These are phyloP conservation scores for Rissa tridactyla DNA, from an alignment of 2,113 vertebrate genomes.

Conservation along the genomic window DNA sequence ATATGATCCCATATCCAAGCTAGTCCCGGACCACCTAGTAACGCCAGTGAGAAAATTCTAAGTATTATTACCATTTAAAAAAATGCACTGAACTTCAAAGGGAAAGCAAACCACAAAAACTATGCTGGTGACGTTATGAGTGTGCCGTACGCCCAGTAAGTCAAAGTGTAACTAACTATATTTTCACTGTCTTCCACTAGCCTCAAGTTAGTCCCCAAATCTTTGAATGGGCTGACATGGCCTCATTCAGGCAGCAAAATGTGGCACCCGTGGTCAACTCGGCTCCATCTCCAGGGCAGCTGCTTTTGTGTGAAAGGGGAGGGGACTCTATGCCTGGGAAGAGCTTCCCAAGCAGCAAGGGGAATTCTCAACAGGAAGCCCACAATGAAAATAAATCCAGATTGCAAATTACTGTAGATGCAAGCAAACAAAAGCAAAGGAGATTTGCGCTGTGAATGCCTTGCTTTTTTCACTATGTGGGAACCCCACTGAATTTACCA, in stretches of 20 bases:
- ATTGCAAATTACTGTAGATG: neutral
- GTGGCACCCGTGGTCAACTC: neutral
- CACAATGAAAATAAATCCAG: neutral
- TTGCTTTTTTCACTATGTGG: neutral
- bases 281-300: neutral
- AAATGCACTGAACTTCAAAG: conserved; percentile 13
- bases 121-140: neutral
- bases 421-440: neutral
- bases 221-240: neutral
- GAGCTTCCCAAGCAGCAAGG: neutral
- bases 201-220: accelerated
- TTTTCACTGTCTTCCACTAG: neutral
- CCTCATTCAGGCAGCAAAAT: accelerated
- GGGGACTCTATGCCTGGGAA: neutral
- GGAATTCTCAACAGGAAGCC: neutral
- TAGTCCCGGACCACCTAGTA: conserved; percentile 28
- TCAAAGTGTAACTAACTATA: neutral
- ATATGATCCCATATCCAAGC: neutral
- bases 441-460: neutral
- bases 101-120: neutral
- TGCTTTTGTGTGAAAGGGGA: neutral
- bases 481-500: neutral
- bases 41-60: neutral
- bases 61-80: neutral
- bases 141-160: neutral